Evolutionary conservation across 2,888 invertebrate genomes (phyloP).

Genomic region (Plutella xylostella): DNA sequence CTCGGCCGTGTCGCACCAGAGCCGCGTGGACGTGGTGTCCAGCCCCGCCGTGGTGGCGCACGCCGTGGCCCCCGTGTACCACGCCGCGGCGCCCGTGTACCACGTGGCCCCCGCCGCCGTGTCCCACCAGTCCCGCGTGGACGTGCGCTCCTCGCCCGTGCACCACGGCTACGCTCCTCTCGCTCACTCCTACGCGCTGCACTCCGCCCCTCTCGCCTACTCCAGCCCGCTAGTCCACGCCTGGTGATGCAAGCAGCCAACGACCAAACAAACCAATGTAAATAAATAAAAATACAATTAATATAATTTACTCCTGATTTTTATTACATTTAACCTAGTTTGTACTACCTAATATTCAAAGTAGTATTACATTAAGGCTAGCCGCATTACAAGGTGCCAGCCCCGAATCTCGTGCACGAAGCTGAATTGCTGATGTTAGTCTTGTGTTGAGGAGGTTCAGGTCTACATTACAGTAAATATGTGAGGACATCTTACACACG

Average conservation of each 20-base stretch:
- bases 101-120: conserved; percentile 30
- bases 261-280: too few species aligned
- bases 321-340: too few species aligned
- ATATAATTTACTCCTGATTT: too few species aligned
- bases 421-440: too few species aligned
- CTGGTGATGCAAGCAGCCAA: conserved; percentile 29
- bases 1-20: conserved; percentile 68
- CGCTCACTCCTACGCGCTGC: conserved; percentile 25
- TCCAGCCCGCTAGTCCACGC: conserved; percentile 28
- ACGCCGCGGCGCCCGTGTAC: conserved; percentile 19
- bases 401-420: too few species aligned
- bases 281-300: too few species aligned
- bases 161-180: conserved; percentile 28
- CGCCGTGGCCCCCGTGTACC: conserved; percentile 19
- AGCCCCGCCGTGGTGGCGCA: conserved; percentile 29
- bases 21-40: conserved; percentile 61
- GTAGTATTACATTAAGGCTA: too few species aligned
- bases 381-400: too few species aligned
- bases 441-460: too few species aligned
- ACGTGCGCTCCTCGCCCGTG: conserved; percentile 28
- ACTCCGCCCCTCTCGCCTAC: conserved; percentile 29
- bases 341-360: too few species aligned
- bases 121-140: conserved; percentile 48
- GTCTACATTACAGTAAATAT: too few species aligned
- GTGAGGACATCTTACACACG: too few species aligned